Base-by-base conservation (phyloP, 2,888 invertebrate species). In the Chouioia cunea region DNA sequence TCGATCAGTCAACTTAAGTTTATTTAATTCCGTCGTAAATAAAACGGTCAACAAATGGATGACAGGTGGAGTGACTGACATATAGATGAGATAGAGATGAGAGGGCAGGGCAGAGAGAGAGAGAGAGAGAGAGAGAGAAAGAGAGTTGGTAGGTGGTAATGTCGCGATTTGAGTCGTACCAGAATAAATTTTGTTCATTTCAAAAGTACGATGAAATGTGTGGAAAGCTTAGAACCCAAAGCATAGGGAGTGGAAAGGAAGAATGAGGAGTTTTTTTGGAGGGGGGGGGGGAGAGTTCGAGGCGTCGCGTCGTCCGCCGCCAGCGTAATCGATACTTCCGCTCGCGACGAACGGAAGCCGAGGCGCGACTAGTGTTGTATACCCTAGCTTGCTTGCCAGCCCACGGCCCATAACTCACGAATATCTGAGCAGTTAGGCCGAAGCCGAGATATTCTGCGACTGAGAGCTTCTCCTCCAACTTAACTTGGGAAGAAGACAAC, bases 101-200 rank as follows among this genome's bases (percentile, higher is more conserved):
- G 36, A 6, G 36, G 10, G 36, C 3, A 6, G 27, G 27, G 27
- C n/a, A n/a, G n/a, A n/a, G n/a, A n/a, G n/a, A n/a, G n/a, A n/a
- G n/a, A n/a, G n/a, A n/a, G n/a, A n/a, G n/a, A n/a, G n/a, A n/a
- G n/a, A n/a, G n/a, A n/a, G n/a, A n/a, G n/a, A n/a, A n/a, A n/a
- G 60, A 53, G 53, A 59, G 22, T 52, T 14, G 20, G 4, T 27
- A n/a, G 43, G 63, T 43, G 20, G 48, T 36, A 23, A 58, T 10
- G 36, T 36, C 36, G 36, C 36, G 64, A 70, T 64, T 52, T 53
- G 64, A 70, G 27, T 70, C 63, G 56, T 57, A 46, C 56, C 58
- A 52, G 58, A 64, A 69, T 69, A 57, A 69, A 63, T 69, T 69
- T 69, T 69, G 69, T 69, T 69, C 63, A 64, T 18, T 47, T 20